A percentile compares a stretch with the other conserved stretches of the same genome.
Evolutionary conservation across 1,140 invertebrate genomes (phyloP).

Genomic region (Lepidurus arcticus): DNA sequence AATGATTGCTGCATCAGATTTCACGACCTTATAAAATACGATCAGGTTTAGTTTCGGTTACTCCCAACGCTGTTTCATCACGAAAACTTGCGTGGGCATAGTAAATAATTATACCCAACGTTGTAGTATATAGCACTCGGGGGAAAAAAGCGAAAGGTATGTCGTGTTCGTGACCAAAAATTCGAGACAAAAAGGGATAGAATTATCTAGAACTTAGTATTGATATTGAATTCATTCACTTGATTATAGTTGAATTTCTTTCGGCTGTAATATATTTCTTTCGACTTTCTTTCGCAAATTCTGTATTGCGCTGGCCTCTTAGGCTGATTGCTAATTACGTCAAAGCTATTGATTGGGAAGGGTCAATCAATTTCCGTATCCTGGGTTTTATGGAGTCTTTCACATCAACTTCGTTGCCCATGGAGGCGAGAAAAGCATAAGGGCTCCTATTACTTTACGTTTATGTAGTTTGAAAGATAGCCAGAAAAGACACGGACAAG

Average conservation of each 20-base stretch:
- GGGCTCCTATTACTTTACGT: neutral
- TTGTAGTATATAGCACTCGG: neutral
- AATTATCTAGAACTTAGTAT: no score
- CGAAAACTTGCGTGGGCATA: neutral
- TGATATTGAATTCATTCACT: no score
- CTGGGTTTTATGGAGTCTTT: neutral
- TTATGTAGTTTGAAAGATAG: neutral
- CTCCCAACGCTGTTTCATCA: neutral
- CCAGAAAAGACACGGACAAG: neutral
- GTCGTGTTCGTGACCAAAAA: no score
- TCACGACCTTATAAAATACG: neutral
- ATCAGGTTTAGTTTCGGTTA: neutral
- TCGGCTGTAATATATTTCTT: no score
- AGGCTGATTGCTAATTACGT: neutral
- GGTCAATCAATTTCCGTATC: neutral
- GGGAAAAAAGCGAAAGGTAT: neutral
- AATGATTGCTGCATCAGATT: neutral
- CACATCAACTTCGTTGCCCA: neutral
- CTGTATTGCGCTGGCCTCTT: slow-evolving; percentile 11
- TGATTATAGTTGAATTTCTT: no score
- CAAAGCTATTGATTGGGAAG: neutral
- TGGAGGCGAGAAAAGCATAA: neutral
- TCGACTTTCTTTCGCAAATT: no score
- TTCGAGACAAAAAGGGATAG: no score
- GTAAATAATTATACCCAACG: neutral